These are phyloP conservation scores for Microchirus variegatus DNA, from an alignment of 2,797 vertebrate genomes.

Conservation along the genomic window DNA sequence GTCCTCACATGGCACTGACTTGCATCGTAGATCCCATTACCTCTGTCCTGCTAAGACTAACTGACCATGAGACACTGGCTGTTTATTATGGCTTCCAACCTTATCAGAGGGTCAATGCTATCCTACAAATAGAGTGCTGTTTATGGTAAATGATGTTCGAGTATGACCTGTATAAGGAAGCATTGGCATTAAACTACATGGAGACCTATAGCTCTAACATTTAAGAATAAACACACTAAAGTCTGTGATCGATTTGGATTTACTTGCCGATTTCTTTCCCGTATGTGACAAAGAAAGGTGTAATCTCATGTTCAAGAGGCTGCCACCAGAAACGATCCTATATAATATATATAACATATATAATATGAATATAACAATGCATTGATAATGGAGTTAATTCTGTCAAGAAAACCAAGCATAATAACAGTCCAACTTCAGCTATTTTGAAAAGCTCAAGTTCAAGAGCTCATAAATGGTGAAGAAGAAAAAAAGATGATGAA, in stretches of 20 bases:
- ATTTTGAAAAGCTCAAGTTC: neutral
- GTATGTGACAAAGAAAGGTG: too few species aligned
- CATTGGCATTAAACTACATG: neutral
- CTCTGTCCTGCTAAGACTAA: neutral
- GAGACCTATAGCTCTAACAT: too few species aligned
- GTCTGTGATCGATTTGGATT: too few species aligned
- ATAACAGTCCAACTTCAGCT: neutral
- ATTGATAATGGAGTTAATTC: too few species aligned
- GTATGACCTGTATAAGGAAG: neutral
- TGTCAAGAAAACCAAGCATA: too few species aligned
- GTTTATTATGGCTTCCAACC: neutral
- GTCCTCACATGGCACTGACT: neutral
- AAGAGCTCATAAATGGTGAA: neutral
- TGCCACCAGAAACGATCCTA: too few species aligned
- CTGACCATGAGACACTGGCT: neutral
- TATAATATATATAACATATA: too few species aligned
- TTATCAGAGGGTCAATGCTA: neutral
- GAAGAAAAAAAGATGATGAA: conserved; percentile 2
- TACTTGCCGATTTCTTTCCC: too few species aligned
- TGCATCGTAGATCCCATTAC: neutral
- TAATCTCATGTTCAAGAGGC: too few species aligned
- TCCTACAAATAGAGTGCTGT: neutral
- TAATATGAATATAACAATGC: too few species aligned
- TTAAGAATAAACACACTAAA: too few species aligned
- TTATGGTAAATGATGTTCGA: neutral